Conservation (phyloP, 2,113 vertebrate genomes). For the Dolichotis patagonum region DNA sequence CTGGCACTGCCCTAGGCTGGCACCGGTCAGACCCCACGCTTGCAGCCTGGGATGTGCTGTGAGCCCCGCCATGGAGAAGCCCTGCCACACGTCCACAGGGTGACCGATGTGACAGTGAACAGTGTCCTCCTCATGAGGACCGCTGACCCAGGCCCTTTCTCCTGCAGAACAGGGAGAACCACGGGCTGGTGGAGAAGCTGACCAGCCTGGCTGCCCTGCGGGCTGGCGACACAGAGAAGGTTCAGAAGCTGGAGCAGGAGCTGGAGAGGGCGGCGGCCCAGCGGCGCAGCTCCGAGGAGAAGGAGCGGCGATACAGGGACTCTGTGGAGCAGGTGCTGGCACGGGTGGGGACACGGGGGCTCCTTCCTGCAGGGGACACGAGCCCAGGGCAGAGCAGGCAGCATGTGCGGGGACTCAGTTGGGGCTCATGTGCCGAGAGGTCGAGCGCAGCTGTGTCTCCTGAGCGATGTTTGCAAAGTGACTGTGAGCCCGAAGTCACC, state of each 20-base stretch:
- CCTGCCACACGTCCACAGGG: not conserved
- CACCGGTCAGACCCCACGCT: accelerated
- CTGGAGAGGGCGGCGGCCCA: constrained; percentile 89
- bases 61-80: not conserved
- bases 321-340: constrained; percentile 87
- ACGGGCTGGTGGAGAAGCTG: constrained; percentile 93
- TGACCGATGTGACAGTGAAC: not conserved
- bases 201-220: constrained; percentile 89
- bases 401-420: not conserved
- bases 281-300: constrained; percentile 88
- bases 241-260: constrained; percentile 91
- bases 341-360: no score
- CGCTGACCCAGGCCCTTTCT: constrained; percentile 31
- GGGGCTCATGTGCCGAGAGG: not conserved
- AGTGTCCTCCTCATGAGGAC: not conserved
- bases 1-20: not conserved
- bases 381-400: not conserved
- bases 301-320: constrained; percentile 88
- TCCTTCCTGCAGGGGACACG: no score
- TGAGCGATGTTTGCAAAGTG: not conserved
- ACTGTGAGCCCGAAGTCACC: not conserved
- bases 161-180: constrained; percentile 93
- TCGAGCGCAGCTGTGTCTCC: not conserved
- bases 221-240: constrained; percentile 87
- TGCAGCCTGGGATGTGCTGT: not conserved